phyloP scores from a whole-genome alignment of 2,888 invertebrate genomes.

The Crematogaster levior region DNA sequence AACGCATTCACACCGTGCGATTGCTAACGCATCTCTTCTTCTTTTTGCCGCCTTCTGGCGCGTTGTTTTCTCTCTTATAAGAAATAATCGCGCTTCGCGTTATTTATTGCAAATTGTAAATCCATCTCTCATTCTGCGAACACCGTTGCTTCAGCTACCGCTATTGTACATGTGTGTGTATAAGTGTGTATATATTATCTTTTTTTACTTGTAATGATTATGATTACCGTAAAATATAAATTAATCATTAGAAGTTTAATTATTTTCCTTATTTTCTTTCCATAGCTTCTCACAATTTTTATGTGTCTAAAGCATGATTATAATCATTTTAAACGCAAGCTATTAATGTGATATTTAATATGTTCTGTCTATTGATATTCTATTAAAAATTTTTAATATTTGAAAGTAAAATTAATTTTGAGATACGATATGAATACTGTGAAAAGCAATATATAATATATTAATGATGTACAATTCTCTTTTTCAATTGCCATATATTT shows the following conservation, averaged over 20 bases:
- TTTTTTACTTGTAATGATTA: neutral
- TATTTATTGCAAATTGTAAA: conserved; percentile 18
- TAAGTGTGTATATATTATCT: neutral
- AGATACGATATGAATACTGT: neutral
- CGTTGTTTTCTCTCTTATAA: neutral
- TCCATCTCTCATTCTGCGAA: neutral
- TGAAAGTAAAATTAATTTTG: neutral
- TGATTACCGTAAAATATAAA: neutral
- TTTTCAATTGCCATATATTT: neutral
- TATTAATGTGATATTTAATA: neutral
- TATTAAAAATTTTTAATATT: neutral
- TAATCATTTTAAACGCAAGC: neutral
- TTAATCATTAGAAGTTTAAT: neutral
- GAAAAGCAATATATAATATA: neutral
- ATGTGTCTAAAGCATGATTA: conserved; percentile 1
- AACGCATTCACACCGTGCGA: conserved; percentile 68
- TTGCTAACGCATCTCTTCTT: conserved; percentile 39
- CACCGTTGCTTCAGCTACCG: neutral
- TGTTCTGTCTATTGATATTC: neutral
- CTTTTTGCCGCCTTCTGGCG: conserved; percentile 36
- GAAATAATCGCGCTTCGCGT: conserved; percentile 8
- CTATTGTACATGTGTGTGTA: neutral
- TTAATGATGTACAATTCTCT: neutral
- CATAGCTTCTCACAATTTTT: neutral
- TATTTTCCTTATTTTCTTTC: neutral